These are phyloP conservation scores for Hemitrygon akajei DNA, from an alignment of 2,797 vertebrate species.

Conservation along the genomic window DNA sequence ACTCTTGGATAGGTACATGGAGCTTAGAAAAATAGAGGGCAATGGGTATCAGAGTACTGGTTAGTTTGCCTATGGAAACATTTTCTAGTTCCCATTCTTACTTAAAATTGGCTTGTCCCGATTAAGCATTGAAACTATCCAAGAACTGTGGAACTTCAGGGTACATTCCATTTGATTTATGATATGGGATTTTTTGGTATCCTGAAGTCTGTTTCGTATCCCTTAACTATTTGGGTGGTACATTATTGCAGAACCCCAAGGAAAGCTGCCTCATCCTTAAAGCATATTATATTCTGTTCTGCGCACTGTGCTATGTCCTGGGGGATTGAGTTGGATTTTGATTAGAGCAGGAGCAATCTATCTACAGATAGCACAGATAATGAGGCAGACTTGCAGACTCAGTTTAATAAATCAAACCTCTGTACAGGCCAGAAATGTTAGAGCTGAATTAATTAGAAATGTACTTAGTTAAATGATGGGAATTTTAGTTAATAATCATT, in stretches of 20 bases:
- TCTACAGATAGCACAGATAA: slow-evolving; percentile 34
- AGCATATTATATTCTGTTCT: slow-evolving; percentile 34
- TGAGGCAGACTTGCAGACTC: slow-evolving; percentile 28
- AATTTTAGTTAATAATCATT: slow-evolving; percentile 38
- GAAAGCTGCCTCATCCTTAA: slow-evolving; percentile 7
- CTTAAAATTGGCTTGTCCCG: background rate
- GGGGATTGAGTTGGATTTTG: slow-evolving; percentile 13
- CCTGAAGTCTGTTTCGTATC: slow-evolving; percentile 2
- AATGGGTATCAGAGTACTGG: background rate
- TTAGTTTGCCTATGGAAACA: background rate
- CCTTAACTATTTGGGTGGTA: slow-evolving; percentile 25
- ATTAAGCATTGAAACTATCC: background rate
- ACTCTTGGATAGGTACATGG: too few relatives aligned
- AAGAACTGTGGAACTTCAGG: background rate
- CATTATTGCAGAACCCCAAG: background rate
- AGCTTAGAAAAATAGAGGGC: too few relatives aligned
- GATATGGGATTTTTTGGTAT: background rate
- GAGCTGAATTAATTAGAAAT: slow-evolving; percentile 36
- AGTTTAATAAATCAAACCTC: slow-evolving; percentile 37
- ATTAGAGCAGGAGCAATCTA: slow-evolving; percentile 32
- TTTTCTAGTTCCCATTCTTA: background rate
- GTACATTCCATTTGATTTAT: slow-evolving; percentile 24
- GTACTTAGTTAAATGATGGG: slow-evolving; percentile 37
- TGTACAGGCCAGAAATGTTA: slow-evolving; percentile 34
- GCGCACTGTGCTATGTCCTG: background rate